Percentiles rank a stretch among this genome's conserved stretches.
These are phyloP conservation scores for Hedya salicella DNA, from an alignment of 2,888 invertebrate genomes.

Conservation along the genomic window DNA sequence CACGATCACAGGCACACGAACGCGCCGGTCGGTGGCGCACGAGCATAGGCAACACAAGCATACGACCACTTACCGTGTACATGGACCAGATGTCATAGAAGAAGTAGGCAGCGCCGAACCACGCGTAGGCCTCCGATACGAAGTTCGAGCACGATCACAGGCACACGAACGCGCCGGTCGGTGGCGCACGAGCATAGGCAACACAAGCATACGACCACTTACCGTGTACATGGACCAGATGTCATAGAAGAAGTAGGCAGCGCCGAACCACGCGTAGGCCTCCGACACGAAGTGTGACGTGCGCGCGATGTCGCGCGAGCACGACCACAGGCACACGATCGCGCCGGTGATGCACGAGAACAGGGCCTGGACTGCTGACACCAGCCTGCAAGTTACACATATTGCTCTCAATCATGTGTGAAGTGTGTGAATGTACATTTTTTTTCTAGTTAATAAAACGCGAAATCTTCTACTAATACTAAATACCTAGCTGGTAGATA, in stretches of 20 bases:
- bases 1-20: slow-evolving; percentile 89
- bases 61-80: slow-evolving; percentile 86
- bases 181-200: no score
- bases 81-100: slow-evolving; percentile 93
- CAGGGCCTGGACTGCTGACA: slow-evolving; percentile 89
- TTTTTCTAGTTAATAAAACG: no score
- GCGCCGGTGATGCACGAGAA: slow-evolving; percentile 88
- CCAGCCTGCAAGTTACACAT: slow-evolving; percentile 77
- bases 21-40: no score
- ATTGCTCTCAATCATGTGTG: no score
- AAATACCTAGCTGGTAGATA: slow-evolving; percentile 87
- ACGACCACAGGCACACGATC: slow-evolving; percentile 88
- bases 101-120: slow-evolving; percentile 92
- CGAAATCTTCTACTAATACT: no score
- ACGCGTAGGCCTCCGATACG: slow-evolving; percentile 90
- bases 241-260: slow-evolving; percentile 91
- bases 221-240: slow-evolving; percentile 93
- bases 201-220: slow-evolving; percentile 63
- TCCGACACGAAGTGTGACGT: slow-evolving; percentile 90
- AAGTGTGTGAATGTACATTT: no score
- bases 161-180: slow-evolving; percentile 88
- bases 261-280: slow-evolving; percentile 92
- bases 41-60: no score
- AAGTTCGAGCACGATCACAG: slow-evolving; percentile 89
- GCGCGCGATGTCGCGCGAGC: slow-evolving; percentile 87